phyloP scores from a whole-genome alignment of 2,888 invertebrate genomes.

The Drosophila vallismaia region DNA sequence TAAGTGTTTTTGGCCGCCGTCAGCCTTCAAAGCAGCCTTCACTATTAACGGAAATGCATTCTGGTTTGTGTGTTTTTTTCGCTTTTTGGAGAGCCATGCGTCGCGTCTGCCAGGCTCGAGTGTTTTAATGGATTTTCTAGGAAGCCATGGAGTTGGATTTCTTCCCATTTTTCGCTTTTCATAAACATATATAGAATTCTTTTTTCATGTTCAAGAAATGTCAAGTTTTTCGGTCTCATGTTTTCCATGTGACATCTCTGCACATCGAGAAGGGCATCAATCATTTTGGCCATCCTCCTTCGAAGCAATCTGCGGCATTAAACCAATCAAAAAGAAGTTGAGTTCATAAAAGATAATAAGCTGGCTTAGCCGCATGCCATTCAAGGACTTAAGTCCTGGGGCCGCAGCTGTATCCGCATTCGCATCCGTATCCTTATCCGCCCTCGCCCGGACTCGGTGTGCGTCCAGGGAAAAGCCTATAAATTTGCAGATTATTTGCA shows the following conservation, averaged over 20 bases:
- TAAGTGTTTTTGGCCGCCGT: conserved; percentile 60
- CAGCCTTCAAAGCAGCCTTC: conserved; percentile 66
- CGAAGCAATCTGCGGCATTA: conserved; percentile 44
- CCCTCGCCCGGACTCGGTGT: background rate
- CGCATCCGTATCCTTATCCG: conserved; percentile 53
- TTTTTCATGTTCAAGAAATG: conserved; percentile 56
- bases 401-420: conserved; percentile 30
- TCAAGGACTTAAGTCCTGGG: conserved; percentile 55
- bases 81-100: conserved; percentile 54
- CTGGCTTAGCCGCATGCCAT: conserved; percentile 72
- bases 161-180: background rate
- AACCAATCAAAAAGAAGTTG: conserved; percentile 61
- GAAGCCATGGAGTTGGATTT: conserved; percentile 21
- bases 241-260: conserved; percentile 55
- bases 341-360: conserved; percentile 79
- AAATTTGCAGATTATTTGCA: conserved; percentile 83
- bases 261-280: conserved; percentile 59
- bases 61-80: conserved; percentile 29
- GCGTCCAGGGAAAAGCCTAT: conserved; percentile 68
- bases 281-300: conserved; percentile 47
- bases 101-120: conserved; percentile 71
- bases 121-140: conserved; percentile 77
- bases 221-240: conserved; percentile 59
- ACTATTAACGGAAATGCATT: conserved; percentile 79
- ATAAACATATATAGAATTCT: background rate